These are phyloP conservation scores for Mesocentrotus franciscanus DNA, from an alignment of 53 echinoderm and acorn worm species.

Conservation along the genomic window DNA sequence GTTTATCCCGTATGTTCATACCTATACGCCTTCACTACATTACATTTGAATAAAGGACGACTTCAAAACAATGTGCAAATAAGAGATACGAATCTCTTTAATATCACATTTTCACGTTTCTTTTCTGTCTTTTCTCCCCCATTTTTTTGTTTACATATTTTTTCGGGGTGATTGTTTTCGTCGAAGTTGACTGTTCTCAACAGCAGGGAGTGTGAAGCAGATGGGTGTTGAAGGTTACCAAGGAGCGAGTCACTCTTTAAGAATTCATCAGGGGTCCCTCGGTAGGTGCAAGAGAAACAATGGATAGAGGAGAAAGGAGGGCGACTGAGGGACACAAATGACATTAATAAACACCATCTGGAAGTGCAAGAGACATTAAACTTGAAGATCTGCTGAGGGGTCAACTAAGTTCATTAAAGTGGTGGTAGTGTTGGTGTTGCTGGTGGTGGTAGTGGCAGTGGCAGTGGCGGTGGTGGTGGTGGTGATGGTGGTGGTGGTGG, in stretches of 20 bases:
- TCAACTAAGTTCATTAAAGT: background rate
- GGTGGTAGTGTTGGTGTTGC: background rate
- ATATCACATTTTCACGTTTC: background rate
- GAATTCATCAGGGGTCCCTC: background rate
- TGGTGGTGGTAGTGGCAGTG: background rate
- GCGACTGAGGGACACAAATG: background rate
- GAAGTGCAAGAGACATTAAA: background rate
- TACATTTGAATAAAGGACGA: background rate
- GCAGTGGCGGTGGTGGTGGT: background rate
- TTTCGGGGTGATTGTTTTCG: background rate
- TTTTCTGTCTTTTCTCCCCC: background rate
- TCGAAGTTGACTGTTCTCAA: background rate
- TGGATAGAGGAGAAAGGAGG: background rate
- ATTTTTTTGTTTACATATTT: background rate
- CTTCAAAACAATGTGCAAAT: background rate
- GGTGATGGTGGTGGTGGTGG: background rate
- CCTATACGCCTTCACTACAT: no score
- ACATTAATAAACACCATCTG: slow-evolving; percentile 26
- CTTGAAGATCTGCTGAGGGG: background rate
- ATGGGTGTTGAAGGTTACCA: slow-evolving; percentile 5
- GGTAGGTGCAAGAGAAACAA: slow-evolving; percentile 3
- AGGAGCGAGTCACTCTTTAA: background rate
- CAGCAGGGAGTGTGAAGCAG: background rate
- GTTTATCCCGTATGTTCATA: no score
- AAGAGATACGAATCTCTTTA: no score